Conservation (phyloP, 2,888 invertebrate genomes). For the Drosophila siamana region DNA sequence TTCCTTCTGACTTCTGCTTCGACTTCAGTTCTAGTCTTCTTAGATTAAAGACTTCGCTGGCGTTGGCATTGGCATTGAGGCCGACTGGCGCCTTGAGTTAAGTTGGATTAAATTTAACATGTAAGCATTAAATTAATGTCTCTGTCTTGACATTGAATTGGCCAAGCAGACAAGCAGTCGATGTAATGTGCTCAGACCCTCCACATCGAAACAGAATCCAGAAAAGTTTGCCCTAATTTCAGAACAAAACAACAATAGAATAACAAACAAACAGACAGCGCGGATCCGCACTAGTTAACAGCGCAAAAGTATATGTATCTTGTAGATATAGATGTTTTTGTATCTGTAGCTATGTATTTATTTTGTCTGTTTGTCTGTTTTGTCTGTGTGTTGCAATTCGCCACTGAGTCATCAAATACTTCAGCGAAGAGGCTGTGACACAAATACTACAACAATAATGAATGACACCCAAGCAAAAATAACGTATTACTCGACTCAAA, state of each 20-base stretch:
- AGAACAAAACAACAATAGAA: slow-evolving; percentile 13
- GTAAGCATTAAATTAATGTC: slow-evolving; percentile 39
- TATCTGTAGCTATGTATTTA: slow-evolving; percentile 25
- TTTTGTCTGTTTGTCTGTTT: slow-evolving; percentile 7
- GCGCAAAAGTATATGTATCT: slow-evolving; percentile 11
- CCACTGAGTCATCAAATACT: slow-evolving; percentile 69
- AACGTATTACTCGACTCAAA: slow-evolving; percentile 45
- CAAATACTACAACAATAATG: slow-evolving; percentile 41
- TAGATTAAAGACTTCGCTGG: slow-evolving; percentile 5
- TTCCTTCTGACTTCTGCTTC: slow-evolving; percentile 1
- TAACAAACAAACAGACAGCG: slow-evolving; percentile 9
- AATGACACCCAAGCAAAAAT: slow-evolving; percentile 40
- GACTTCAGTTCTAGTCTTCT: slow-evolving; percentile 9
- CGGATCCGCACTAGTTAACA: slow-evolving; percentile 12
- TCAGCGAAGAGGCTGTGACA: slow-evolving; percentile 56
- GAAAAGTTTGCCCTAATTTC: slow-evolving; percentile 70
- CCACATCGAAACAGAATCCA: slow-evolving; percentile 52
- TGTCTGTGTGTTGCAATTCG: slow-evolving; percentile 7
- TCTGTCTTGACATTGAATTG: slow-evolving; percentile 57
- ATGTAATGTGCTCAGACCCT: slow-evolving; percentile 30
- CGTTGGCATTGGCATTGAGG: slow-evolving; percentile 35
- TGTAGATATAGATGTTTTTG: slow-evolving; percentile 11
- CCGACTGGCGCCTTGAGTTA: slow-evolving; percentile 24
- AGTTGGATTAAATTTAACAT: slow-evolving; percentile 17
- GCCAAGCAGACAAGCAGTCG: slow-evolving; percentile 22